phyloP scores from a whole-genome alignment of 2,888 invertebrate genomes.

The Junonia oenone region DNA sequence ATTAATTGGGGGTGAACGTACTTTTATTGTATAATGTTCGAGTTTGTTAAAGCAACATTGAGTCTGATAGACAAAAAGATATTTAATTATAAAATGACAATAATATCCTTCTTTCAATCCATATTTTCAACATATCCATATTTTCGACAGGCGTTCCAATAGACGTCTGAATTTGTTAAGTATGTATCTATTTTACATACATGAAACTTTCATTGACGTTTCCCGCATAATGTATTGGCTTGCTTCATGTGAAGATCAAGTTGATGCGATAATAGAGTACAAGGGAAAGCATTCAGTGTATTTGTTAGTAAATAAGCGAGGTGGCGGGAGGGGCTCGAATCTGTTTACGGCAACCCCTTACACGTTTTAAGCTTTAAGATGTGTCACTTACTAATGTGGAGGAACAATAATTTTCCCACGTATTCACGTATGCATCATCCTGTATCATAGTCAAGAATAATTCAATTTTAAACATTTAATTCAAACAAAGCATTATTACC shows the following conservation, averaged over 20 bases:
- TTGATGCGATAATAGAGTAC: slow-evolving; percentile 66
- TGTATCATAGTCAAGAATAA: background rate
- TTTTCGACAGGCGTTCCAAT: slow-evolving; percentile 9
- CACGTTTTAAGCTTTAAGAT: slow-evolving; percentile 54
- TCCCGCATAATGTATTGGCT: slow-evolving; percentile 26
- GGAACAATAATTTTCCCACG: background rate
- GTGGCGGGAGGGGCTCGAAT: slow-evolving; percentile 42
- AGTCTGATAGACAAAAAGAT: too few relatives aligned
- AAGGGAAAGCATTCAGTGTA: slow-evolving; percentile 68
- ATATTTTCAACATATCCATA: too few relatives aligned
- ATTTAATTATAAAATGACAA: too few relatives aligned
- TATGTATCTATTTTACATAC: slow-evolving; percentile 17
- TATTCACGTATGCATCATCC: background rate
- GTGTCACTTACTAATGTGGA: slow-evolving; percentile 32
- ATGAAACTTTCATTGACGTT: slow-evolving; percentile 15
- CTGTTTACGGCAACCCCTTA: slow-evolving; percentile 54
- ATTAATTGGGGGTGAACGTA: background rate
- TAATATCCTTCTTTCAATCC: too few relatives aligned
- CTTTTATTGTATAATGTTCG: too few relatives aligned
- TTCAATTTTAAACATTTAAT: too few relatives aligned
- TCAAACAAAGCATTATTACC: too few relatives aligned
- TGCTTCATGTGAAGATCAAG: slow-evolving; percentile 32
- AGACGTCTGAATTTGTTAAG: slow-evolving; percentile 22
- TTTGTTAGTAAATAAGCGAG: slow-evolving; percentile 35
- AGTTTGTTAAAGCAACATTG: too few relatives aligned